Conservation (phyloP, 1,140 invertebrate species). For the Temnothorax longispinosus region DNA sequence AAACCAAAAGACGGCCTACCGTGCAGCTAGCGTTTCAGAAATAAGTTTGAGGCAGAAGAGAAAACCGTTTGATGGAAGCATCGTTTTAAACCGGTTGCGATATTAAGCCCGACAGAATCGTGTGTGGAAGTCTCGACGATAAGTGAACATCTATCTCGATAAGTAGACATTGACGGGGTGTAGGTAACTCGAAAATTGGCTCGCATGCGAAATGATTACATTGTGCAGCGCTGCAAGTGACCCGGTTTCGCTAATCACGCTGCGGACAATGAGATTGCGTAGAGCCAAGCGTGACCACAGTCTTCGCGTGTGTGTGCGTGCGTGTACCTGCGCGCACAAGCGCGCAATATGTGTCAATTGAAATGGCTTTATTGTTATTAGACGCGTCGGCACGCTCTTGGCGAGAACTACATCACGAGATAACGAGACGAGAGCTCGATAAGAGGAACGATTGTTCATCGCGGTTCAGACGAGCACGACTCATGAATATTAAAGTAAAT, state of each 20-base stretch:
- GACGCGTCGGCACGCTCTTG: constrained; percentile 55
- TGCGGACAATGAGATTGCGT: constrained; percentile 78
- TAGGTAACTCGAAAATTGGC: constrained; percentile 75
- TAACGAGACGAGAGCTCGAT: constrained; percentile 35
- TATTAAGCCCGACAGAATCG: neutral
- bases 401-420: constrained; percentile 45
- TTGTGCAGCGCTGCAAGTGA: constrained; percentile 76
- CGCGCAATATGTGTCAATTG: constrained; percentile 70
- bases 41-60: neutral
- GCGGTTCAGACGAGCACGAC: constrained; percentile 5
- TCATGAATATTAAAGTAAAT: constrained; percentile 52
- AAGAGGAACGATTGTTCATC: constrained; percentile 46
- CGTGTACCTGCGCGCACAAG: constrained; percentile 45
- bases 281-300: constrained; percentile 72
- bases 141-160: constrained; percentile 16
- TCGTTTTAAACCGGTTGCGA: neutral
- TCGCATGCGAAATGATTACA: constrained; percentile 77
- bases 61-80: neutral
- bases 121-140: neutral
- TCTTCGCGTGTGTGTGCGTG: neutral
- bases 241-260: constrained; percentile 78
- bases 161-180: constrained; percentile 36
- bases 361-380: constrained; percentile 71
- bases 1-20: neutral
- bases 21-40: neutral